Conservation (phyloP, 2,888 invertebrate species). For the Slavum lentiscoides region DNA sequence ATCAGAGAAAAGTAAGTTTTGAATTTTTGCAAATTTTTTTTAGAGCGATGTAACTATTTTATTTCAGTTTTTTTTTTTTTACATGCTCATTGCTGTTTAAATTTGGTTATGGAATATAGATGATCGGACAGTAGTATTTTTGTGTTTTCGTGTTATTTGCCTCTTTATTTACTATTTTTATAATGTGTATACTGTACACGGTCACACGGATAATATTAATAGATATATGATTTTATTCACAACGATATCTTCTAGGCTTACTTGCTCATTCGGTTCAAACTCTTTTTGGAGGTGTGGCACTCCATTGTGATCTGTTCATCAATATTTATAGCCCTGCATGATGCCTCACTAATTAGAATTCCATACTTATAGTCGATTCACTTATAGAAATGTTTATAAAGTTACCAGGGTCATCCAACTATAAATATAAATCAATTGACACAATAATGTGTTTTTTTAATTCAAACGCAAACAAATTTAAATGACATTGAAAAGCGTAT, state of each 20-base stretch:
- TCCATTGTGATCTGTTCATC: neutral
- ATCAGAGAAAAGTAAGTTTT: too few relatives aligned
- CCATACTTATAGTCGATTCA: slow-evolving; percentile 12
- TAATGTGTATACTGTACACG: too few relatives aligned
- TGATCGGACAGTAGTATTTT: too few relatives aligned
- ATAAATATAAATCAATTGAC: neutral
- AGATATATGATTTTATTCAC: slow-evolving; percentile 3
- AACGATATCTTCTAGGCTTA: neutral
- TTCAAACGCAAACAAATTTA: slow-evolving; percentile 11
- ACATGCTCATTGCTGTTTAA: too few relatives aligned
- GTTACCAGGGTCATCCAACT: slow-evolving; percentile 1
- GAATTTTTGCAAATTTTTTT: too few relatives aligned
- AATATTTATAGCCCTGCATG: slow-evolving; percentile 21
- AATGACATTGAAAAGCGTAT: neutral
- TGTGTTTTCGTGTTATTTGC: too few relatives aligned
- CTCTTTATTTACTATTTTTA: neutral
- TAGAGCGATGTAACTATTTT: too few relatives aligned
- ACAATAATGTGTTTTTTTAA: neutral
- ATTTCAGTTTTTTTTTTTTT: too few relatives aligned
- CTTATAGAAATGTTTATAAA: neutral
- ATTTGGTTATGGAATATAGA: too few relatives aligned
- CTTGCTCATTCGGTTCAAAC: neutral
- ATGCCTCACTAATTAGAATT: slow-evolving; percentile 7
- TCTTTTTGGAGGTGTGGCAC: neutral
- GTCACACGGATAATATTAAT: too few relatives aligned